Percentiles rank a stretch among this genome's conserved stretches.
Conservation (phyloP, 2,888 invertebrate genomes). For the Anarsia innoxiella region DNA sequence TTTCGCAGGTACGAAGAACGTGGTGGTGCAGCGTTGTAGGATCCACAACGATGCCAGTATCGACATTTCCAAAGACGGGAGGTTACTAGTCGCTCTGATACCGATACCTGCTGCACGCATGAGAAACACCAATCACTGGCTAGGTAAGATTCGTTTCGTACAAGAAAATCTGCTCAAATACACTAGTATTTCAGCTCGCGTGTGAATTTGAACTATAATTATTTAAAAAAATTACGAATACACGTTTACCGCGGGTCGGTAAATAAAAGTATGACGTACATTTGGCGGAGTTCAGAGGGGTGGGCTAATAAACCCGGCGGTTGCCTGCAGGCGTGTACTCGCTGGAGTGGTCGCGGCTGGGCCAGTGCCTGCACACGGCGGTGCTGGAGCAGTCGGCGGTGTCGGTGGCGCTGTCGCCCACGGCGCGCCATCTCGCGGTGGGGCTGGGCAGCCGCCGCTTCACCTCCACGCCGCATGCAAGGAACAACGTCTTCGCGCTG, state of each 20-base stretch:
- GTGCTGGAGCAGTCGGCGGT: slow-evolving; percentile 86
- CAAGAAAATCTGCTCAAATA: too few relatives aligned
- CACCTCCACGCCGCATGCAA: slow-evolving; percentile 72
- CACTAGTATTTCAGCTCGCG: too few relatives aligned
- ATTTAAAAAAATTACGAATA: too few relatives aligned
- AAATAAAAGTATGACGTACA: too few relatives aligned
- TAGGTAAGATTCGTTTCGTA: slow-evolving; percentile 70
- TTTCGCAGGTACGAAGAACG: slow-evolving; percentile 82
- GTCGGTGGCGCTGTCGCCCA: slow-evolving; percentile 89
- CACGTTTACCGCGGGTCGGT: too few relatives aligned
- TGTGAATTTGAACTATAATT: too few relatives aligned
- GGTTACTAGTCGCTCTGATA: slow-evolving; percentile 83
- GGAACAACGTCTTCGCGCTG: slow-evolving; percentile 64
- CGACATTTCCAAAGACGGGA: slow-evolving; percentile 87
- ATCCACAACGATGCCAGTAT: slow-evolving; percentile 92
- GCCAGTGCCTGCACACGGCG: slow-evolving; percentile 86
- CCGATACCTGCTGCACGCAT: slow-evolving; percentile 81
- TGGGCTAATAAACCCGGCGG: too few relatives aligned
- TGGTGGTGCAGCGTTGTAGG: slow-evolving; percentile 86
- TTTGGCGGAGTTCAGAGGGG: too few relatives aligned
- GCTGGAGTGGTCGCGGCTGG: slow-evolving; percentile 82
- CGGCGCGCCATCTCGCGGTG: slow-evolving; percentile 85
- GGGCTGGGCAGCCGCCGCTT: slow-evolving; percentile 82
- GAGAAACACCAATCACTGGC: slow-evolving; percentile 80
- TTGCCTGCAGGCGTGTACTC: slow-evolving; percentile 88